phyloP scores from a whole-genome alignment of 2,888 invertebrate species.

The Griposia aprilina region DNA sequence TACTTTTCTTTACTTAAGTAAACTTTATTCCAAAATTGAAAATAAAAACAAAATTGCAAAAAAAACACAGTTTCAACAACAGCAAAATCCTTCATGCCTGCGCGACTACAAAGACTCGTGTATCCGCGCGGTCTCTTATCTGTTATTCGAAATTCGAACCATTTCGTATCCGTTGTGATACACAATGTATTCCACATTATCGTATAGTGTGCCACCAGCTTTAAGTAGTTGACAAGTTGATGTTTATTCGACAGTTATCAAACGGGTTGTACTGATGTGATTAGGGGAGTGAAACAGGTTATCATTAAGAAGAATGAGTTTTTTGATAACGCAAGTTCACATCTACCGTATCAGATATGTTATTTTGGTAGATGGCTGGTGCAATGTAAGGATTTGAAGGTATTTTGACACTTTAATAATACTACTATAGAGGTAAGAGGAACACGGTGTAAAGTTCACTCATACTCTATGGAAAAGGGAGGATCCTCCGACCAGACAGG shows the following conservation, averaged over 20 bases:
- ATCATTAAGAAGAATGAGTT: background rate
- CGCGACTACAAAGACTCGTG: constrained; percentile 44
- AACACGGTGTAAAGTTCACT: too few species aligned
- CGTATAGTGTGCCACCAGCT: constrained; percentile 18
- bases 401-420: background rate
- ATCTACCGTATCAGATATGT: background rate
- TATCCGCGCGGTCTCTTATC: constrained; percentile 50
- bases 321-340: background rate
- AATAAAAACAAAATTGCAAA: background rate
- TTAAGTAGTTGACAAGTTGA: constrained; percentile 27
- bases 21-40: too few species aligned
- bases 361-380: too few species aligned
- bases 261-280: background rate
- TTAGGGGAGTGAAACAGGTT: background rate
- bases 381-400: rapidly evolving
- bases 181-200: constrained; percentile 48
- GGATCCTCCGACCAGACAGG: too few species aligned
- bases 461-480: too few species aligned
- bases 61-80: background rate
- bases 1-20: too few species aligned
- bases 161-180: constrained; percentile 45
- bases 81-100: constrained; percentile 26
- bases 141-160: constrained; percentile 54
- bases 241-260: constrained; percentile 24
- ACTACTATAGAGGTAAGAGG: too few species aligned